Evolutionary conservation across 2,113 vertebrate genomes (phyloP), one percentile per base, ranked within the genome.

Genomic region (Mesoclemmys tuberculata): DNA sequence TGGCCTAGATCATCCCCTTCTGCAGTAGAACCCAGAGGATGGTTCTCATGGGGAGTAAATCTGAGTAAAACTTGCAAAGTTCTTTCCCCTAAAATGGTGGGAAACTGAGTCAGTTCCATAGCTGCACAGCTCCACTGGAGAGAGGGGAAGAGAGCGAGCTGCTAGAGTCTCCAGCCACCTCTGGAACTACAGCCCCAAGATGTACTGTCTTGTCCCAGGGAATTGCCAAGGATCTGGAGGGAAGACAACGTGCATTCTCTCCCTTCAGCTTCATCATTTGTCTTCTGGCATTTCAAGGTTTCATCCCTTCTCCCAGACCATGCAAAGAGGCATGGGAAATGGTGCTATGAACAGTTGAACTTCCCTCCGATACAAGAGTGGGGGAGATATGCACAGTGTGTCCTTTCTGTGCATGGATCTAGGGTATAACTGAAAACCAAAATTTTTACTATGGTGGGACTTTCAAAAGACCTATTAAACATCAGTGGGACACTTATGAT

Each of bases 101-200:
- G 10, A n/a, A n/a, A n/a, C n/a, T n/a, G n/a, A n/a, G n/a, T n/a
- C 13, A 82, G 0, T 84, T 89, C 52, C 19, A 87, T 92, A 21
- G 8, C 87, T 90, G 22, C 71, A 41, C 12, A 24, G 38, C 24
- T 78, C 13, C 44, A 49, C 14, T 5, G 46, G 8, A 21, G 58
- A 14, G 22, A 46, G 18, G 21, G 18, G 21, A 6, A 55, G 54
- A 22, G 18, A 55, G 54, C 68, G 80, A 38, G 5, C 64, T 64
- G 64, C 46, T 3, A 92, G 88, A 44, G 10, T 80, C 5, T 49
- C 68, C n/a, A 51, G 52, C 61, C 90, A 79, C 85, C 44, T 96
- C 88, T 96, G 94, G 77, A 96, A 87, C 51, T 93, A 77, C 29
- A 82, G 38, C 91, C 4, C 1, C 44, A 58, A n/a, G 16, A 10